Conservation (phyloP, 2,888 invertebrate species). For the Podabrus alpinus region DNA sequence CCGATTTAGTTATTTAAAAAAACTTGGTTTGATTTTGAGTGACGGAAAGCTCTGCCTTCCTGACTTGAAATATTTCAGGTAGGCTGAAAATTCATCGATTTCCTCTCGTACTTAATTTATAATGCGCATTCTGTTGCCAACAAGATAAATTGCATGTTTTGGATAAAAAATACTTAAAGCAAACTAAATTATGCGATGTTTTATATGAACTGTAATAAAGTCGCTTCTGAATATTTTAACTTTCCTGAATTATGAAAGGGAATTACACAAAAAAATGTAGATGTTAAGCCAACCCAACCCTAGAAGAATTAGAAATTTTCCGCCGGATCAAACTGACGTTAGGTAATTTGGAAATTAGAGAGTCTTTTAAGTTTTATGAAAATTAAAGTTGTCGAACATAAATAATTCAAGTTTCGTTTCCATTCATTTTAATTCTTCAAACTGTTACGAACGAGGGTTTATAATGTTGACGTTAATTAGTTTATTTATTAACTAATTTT, state of each 20-base stretch:
- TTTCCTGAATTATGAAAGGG: neutral
- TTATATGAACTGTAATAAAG: neutral
- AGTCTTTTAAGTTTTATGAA: neutral
- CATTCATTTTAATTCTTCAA: neutral
- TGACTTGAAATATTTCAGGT: neutral
- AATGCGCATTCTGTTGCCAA: neutral
- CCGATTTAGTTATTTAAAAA: neutral
- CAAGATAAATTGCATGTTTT: neutral
- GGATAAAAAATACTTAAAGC: neutral
- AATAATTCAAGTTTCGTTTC: neutral
- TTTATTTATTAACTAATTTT: neutral
- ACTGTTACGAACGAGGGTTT: neutral
- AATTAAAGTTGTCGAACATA: neutral
- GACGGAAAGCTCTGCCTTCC: neutral
- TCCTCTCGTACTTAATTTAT: neutral
- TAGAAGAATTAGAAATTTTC: too few species aligned
- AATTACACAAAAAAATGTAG: neutral
- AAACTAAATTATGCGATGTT: neutral
- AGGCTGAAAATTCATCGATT: neutral
- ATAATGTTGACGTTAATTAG: neutral
- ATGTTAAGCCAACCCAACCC: too few species aligned
- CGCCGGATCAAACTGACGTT: neutral
- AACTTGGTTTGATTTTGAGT: neutral
- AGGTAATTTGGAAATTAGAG: neutral
- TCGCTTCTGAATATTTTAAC: neutral